These are phyloP conservation scores for Litoditis marina DNA, from an alignment of 2,888 invertebrate genomes.

Conservation along the genomic window DNA sequence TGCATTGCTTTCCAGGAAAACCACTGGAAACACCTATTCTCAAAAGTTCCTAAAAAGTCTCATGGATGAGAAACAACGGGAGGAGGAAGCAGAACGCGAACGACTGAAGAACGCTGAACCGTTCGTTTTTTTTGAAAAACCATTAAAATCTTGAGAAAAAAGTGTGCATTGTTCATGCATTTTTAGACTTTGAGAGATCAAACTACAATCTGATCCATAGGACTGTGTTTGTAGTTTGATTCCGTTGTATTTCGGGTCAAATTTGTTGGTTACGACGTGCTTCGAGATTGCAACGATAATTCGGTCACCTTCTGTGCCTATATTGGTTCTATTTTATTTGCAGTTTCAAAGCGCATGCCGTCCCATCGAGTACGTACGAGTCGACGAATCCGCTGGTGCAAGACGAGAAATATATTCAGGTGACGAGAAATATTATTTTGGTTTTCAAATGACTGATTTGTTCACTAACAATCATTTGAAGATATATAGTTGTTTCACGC, in stretches of 20 bases:
- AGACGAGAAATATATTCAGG: conserved; percentile 26
- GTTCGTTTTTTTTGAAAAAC: no score
- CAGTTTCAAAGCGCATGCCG: conserved; percentile 34
- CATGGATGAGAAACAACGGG: conserved; percentile 10
- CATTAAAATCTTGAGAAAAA: no score
- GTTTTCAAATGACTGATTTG: no score
- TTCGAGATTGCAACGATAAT: no score
- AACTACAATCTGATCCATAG: no score
- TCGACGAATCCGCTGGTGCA: conserved; percentile 28
- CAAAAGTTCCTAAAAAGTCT: conserved; percentile 16
- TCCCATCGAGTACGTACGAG: conserved; percentile 31
- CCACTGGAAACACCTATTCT: conserved; percentile 15
- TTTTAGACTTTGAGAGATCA: no score
- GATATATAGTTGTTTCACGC: no score
- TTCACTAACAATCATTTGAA: no score
- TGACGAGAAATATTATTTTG: no score
- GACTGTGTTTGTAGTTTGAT: no score
- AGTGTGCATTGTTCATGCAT: no score
- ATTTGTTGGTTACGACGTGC: neutral
- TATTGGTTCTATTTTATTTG: neutral
- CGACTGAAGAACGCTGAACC: conserved; percentile 5
- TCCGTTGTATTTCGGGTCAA: conserved; percentile 1
- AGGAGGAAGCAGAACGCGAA: conserved; percentile 2
- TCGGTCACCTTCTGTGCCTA: neutral
- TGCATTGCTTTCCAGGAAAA: conserved; percentile 8